A percentile compares a stretch with the other conserved stretches of the same genome.
phyloP scores from a whole-genome alignment of 2,888 invertebrate genomes.

The Spicauda simplicius region DNA sequence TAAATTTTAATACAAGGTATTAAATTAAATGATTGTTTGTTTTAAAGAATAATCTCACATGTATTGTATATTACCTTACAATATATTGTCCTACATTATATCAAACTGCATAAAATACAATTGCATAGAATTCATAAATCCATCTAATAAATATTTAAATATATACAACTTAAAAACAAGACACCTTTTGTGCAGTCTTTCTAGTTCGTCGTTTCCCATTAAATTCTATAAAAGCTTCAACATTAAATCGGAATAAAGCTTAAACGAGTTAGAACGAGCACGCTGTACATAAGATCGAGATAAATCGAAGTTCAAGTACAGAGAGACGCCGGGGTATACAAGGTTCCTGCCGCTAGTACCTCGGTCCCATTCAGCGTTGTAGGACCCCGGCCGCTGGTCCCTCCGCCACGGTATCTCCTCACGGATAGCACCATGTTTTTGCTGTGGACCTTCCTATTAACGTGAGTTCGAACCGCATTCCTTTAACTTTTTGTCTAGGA shows the following conservation, averaged over 20 bases:
- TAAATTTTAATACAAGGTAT: too few species aligned
- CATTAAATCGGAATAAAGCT: constrained; percentile 30
- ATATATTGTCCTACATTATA: too few species aligned
- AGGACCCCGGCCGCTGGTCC: constrained; percentile 50
- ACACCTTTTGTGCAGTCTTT: too few species aligned
- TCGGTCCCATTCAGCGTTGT: constrained; percentile 64
- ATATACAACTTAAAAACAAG: too few species aligned
- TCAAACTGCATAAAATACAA: too few species aligned
- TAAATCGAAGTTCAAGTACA: constrained; percentile 83
- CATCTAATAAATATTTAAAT: too few species aligned
- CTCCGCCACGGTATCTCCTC: constrained; percentile 33
- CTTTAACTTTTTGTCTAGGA: constrained; percentile 24
- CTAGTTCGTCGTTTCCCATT: too few species aligned
- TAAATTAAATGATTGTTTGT: too few species aligned
- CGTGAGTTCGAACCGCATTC: constrained; percentile 36
- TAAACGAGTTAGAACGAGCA: constrained; percentile 53
- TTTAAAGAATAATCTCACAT: too few species aligned
- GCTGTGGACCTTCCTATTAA: constrained; percentile 37
- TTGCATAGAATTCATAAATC: too few species aligned
- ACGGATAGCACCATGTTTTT: constrained; percentile 33
- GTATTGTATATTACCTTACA: too few species aligned
- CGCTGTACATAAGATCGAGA: constrained; percentile 74
- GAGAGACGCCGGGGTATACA: constrained; percentile 71
- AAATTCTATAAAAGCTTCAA: neutral
- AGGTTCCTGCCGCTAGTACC: constrained; percentile 67